A percentile compares a stretch with the other conserved stretches of the same genome.
These are phyloP conservation scores for Goniozus legneri DNA, from an alignment of 1,140 invertebrate genomes.

Conservation along the genomic window DNA sequence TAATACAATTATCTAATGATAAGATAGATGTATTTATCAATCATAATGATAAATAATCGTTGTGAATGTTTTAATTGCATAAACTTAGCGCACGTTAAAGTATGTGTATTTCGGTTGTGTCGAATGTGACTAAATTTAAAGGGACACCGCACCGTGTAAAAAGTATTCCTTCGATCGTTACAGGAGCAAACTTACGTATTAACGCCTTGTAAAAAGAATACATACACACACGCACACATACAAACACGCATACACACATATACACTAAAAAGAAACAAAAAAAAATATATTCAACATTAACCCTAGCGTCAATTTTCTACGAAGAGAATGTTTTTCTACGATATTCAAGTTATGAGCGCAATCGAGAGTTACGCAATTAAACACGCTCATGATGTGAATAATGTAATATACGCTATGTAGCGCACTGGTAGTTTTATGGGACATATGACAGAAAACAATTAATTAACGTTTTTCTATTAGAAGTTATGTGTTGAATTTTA, in stretches of 20 bases:
- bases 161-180: conserved; percentile 22
- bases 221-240: too few relatives aligned
- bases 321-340: conserved; percentile 35
- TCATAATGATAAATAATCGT: too few relatives aligned
- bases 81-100: too few relatives aligned
- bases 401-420: conserved; percentile 30
- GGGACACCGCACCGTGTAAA: conserved; percentile 35
- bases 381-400: conserved; percentile 29
- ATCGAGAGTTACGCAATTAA: not conserved
- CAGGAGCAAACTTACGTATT: conserved; percentile 37
- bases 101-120: too few relatives aligned
- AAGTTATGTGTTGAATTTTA: too few relatives aligned
- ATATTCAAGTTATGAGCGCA: conserved; percentile 27
- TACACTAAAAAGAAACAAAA: conserved; percentile 11
- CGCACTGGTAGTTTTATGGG: conserved; percentile 16
- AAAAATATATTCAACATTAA: conserved; percentile 31
- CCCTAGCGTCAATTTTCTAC: conserved; percentile 54
- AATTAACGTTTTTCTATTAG: conserved; percentile 25
- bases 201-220: conserved; percentile 42
- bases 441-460: too few relatives aligned
- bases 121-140: too few relatives aligned
- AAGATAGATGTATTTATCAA: too few relatives aligned
- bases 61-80: too few relatives aligned
- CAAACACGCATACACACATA: too few relatives aligned
- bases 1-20: too few relatives aligned